A percentile compares a stretch with the other conserved stretches of the same genome.
Evolutionary conservation across 2,797 vertebrate species (phyloP).

Genomic region (Betta splendens): DNA sequence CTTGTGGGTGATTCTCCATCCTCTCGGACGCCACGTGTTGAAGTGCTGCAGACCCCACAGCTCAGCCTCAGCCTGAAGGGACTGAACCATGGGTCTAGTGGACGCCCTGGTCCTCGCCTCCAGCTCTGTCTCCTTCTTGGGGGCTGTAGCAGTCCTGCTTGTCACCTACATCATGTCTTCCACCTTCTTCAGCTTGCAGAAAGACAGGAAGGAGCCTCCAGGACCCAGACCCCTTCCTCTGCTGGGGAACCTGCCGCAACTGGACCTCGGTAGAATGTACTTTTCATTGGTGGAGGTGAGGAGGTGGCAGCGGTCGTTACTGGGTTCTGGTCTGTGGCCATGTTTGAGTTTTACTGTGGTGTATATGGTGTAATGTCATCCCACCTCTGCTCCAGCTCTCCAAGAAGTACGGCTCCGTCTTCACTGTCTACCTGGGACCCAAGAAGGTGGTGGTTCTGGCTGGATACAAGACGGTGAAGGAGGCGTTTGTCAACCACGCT

Average conservation of each 20-base stretch:
- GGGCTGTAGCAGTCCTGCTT: slow-evolving; percentile 37
- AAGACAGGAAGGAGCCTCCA: slow-evolving; percentile 49
- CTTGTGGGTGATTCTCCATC: too few species aligned
- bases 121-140: slow-evolving; percentile 20
- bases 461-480: slow-evolving; percentile 58
- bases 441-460: slow-evolving; percentile 58
- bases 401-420: slow-evolving; percentile 57
- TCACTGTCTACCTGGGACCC: slow-evolving; percentile 39
- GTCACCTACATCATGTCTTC: slow-evolving; percentile 25
- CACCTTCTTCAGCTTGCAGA: background rate
- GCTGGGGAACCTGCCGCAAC: slow-evolving; percentile 69
- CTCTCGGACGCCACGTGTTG: too few species aligned
- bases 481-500: slow-evolving; percentile 41
- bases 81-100: slow-evolving; percentile 24
- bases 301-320: too few species aligned
- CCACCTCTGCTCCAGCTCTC: slow-evolving; percentile 28
- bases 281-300: slow-evolving; percentile 58
- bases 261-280: slow-evolving; percentile 58
- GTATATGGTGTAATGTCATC: background rate
- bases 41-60: too few species aligned
- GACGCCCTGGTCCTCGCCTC: slow-evolving; percentile 3
- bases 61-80: too few species aligned
- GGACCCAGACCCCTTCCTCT: slow-evolving; percentile 71
- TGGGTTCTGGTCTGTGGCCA: too few species aligned
- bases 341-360: too few species aligned